Evolutionary conservation across 2,888 invertebrate species (phyloP).

Genomic region (Agriotes lineatus): DNA sequence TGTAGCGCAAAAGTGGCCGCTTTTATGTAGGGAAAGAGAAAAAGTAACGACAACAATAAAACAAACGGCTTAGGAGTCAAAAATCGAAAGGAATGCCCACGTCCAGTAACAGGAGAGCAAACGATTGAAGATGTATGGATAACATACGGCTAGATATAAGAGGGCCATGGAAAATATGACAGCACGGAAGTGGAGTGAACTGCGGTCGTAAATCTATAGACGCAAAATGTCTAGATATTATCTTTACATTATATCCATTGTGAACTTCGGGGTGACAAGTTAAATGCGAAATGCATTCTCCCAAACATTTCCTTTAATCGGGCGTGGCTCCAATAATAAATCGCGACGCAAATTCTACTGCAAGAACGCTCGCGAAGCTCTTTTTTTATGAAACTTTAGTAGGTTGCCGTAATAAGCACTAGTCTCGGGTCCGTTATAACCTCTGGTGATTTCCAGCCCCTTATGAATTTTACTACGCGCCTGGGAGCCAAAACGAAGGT

Average conservation of each 20-base stretch:
- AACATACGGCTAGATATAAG: conserved; percentile 19
- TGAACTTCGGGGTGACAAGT: conserved; percentile 10
- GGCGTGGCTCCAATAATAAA: background rate
- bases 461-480: background rate
- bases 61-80: background rate
- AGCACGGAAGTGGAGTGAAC: conserved; percentile 13
- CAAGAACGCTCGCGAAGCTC: background rate
- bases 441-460: too few relatives aligned
- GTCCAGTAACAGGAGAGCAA: background rate
- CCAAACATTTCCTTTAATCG: background rate
- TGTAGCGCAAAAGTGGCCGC: background rate
- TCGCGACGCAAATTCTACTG: conserved; percentile 4
- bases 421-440: too few relatives aligned
- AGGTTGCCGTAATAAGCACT: background rate
- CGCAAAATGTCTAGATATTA: conserved; percentile 16
- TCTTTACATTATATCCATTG: conserved; percentile 13
- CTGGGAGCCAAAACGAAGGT: background rate
- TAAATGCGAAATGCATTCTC: conserved; percentile 8
- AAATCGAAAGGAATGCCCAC: conserved; percentile 1
- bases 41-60: background rate
- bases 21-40: background rate
- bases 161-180: conserved; percentile 24
- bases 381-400: background rate
- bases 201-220: conserved; percentile 14
- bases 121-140: conserved; percentile 15